phyloP scores from a whole-genome alignment of 1,140 invertebrate genomes.

The Drosophila parvula region DNA sequence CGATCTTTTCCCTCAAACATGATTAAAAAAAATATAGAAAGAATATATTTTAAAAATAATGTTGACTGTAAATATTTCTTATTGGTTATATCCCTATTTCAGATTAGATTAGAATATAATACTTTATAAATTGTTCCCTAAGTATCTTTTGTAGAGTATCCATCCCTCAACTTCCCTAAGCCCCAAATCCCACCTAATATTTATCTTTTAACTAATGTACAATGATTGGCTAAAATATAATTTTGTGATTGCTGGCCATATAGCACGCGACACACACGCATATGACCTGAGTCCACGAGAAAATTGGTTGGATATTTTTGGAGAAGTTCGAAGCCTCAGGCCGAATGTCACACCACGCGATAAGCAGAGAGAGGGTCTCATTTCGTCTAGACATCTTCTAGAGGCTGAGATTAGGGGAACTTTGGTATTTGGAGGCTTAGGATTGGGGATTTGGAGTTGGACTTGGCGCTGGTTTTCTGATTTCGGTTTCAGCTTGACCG shows the following conservation, averaged over 20 bases:
- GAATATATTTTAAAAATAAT: no score
- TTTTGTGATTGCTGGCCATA: slow-evolving; percentile 53
- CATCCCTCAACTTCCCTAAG: background rate
- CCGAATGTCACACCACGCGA: slow-evolving; percentile 70
- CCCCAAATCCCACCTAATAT: slow-evolving; percentile 23
- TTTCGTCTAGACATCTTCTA: slow-evolving; percentile 67
- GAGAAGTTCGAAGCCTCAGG: slow-evolving; percentile 20
- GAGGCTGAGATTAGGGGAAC: slow-evolving; percentile 10
- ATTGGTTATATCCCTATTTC: no score
- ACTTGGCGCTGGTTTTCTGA: slow-evolving; percentile 1
- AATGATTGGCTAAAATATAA: slow-evolving; percentile 63
- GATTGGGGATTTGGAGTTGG: slow-evolving; percentile 4
- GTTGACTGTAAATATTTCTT: no score
- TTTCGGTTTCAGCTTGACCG: slow-evolving; percentile 44
- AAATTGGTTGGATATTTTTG: slow-evolving; percentile 1
- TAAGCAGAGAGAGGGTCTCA: slow-evolving; percentile 24
- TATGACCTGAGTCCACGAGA: slow-evolving; percentile 1
- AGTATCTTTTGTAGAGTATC: slow-evolving; percentile 9
- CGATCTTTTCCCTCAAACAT: no score
- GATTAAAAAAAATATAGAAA: no score
- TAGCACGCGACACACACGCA: slow-evolving; percentile 73
- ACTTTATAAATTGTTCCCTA: no score
- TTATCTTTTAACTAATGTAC: slow-evolving; percentile 60
- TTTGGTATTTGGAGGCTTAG: slow-evolving; percentile 1
- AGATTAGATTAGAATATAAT: no score